A percentile compares a stretch with the other conserved stretches of the same genome.
phyloP scores from a whole-genome alignment of 2,888 invertebrate species.

The Labia minor region DNA sequence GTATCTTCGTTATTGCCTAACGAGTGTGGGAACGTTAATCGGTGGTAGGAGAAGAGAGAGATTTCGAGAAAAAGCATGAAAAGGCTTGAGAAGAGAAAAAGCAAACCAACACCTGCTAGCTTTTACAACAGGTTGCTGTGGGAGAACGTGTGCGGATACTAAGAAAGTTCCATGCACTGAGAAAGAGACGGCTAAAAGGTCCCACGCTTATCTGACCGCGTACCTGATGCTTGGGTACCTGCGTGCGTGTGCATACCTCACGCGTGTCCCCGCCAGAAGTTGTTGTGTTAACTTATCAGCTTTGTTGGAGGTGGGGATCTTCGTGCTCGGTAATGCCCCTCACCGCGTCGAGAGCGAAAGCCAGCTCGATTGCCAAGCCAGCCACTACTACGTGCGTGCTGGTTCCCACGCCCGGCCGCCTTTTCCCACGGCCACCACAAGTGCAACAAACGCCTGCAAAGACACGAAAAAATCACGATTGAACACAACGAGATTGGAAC shows the following conservation, averaged over 20 bases:
- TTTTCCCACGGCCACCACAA: background rate
- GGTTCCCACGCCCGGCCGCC: constrained; percentile 4
- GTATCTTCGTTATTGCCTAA: background rate
- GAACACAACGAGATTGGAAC: no score
- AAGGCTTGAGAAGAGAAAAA: background rate
- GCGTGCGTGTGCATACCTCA: background rate
- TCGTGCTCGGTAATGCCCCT: no score
- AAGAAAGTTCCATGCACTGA: constrained; percentile 8
- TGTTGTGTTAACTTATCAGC: background rate
- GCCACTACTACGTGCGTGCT: background rate
- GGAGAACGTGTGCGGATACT: background rate
- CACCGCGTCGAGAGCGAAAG: no score
- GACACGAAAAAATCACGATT: no score
- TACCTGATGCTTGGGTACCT: background rate
- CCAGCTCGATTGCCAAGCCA: background rate
- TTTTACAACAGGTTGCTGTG: background rate
- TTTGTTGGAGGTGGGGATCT: background rate
- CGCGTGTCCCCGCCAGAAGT: background rate
- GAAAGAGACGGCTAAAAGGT: background rate
- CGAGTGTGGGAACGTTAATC: constrained; percentile 1
- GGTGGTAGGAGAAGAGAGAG: background rate
- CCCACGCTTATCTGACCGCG: background rate
- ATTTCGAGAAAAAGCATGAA: no score
- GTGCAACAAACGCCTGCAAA: background rate
- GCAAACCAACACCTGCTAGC: background rate